Evolutionary conservation across 2,888 invertebrate genomes (phyloP).

Genomic region (Drosophila monieri): DNA sequence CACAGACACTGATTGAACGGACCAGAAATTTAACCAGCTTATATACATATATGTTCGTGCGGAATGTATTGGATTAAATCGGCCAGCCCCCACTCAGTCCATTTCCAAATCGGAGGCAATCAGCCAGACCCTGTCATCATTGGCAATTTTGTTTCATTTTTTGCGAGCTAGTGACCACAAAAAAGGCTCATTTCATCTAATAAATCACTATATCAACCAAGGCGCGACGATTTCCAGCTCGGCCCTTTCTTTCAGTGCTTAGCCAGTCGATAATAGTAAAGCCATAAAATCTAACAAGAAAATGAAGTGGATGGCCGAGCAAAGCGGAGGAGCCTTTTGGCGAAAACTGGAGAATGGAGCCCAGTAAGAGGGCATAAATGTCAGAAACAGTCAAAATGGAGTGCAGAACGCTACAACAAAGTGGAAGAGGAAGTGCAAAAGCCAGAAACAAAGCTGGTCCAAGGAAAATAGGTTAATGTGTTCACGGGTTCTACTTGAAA

Average conservation of each 20-base stretch:
- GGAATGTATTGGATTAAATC: neutral
- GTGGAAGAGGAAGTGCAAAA: conserved; percentile 10
- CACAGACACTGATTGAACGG: conserved; percentile 12
- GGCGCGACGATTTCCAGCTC: neutral
- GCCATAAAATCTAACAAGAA: conserved; percentile 70
- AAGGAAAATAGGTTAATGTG: conserved; percentile 35
- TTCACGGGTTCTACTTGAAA: conserved; percentile 13
- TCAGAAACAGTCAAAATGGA: conserved; percentile 74
- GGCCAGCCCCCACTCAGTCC: neutral
- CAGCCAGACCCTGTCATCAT: neutral
- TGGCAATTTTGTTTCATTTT: conserved; percentile 16
- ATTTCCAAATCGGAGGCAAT: conserved; percentile 4
- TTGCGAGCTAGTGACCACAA: conserved; percentile 23
- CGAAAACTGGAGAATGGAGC: neutral
- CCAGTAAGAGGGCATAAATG: conserved; percentile 65
- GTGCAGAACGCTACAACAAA: conserved; percentile 40
- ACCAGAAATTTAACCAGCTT: conserved; percentile 1
- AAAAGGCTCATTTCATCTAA: conserved; percentile 44
- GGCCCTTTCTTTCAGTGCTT: conserved; percentile 12
- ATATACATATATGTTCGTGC: neutral
- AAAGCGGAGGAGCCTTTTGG: neutral
- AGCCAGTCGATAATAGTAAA: conserved; percentile 60
- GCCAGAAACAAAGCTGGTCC: conserved; percentile 8
- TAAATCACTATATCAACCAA: conserved; percentile 65
- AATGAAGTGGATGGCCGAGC: conserved; percentile 58